These are phyloP conservation scores for Thymallus thymallus DNA, from an alignment of 2,113 vertebrate genomes.

Conservation along the genomic window DNA sequence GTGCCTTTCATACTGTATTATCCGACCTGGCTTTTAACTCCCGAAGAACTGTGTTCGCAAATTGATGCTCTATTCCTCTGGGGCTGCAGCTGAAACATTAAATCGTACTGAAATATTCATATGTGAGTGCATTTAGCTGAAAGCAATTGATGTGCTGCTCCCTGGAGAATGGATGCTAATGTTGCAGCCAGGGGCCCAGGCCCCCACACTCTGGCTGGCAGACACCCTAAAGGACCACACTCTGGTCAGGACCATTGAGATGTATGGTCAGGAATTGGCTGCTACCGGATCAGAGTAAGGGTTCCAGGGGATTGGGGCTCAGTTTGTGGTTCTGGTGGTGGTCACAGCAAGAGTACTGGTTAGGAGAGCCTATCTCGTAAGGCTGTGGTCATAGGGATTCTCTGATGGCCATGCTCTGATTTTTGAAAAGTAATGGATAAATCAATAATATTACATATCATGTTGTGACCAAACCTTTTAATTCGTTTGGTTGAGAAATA, in stretches of 20 bases:
- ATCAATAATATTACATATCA: not conserved
- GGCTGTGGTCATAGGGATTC: not conserved
- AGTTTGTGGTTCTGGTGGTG: too few relatives aligned
- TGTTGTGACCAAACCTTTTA: not conserved
- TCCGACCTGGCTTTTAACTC: conserved; percentile 92
- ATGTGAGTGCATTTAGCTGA: conserved; percentile 99
- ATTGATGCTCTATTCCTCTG: conserved; percentile 96
- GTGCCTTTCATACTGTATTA: conserved; percentile 74
- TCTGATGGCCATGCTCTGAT: not conserved
- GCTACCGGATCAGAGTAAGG: conserved; percentile 31
- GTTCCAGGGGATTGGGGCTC: conserved; percentile 27
- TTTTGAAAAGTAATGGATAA: not conserved
- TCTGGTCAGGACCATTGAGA: conserved; percentile 52
- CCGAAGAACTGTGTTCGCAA: conserved; percentile 92
- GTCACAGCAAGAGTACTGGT: too few relatives aligned
- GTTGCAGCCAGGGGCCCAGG: conserved; percentile 65
- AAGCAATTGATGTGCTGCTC: conserved; percentile 94
- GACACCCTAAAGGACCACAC: conserved; percentile 70
- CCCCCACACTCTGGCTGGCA: conserved; percentile 74
- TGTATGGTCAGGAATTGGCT: conserved; percentile 26
- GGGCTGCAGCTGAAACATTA: conserved; percentile 97
- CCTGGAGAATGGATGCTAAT: conserved; percentile 79
- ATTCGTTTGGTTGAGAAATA: not conserved
- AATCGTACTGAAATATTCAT: conserved; percentile 99
- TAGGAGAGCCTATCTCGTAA: too few relatives aligned